phyloP scores from a whole-genome alignment of 2,113 vertebrate species.

The Electrona antarctica region DNA sequence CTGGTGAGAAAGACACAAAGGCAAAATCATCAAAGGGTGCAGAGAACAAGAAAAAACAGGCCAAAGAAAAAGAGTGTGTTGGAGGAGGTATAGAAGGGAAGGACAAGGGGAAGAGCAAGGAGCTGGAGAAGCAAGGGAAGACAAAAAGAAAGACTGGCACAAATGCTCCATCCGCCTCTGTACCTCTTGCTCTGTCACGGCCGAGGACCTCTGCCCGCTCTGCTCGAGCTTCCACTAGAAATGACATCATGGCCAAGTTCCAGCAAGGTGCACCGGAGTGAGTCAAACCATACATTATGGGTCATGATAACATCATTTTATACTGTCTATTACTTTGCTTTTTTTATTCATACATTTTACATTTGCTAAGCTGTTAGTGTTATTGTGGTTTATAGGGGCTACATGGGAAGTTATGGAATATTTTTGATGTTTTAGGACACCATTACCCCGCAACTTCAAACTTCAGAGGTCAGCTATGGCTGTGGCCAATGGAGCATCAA shows the following conservation, averaged over 20 bases:
- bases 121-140: conserved; percentile 67
- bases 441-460: conserved; percentile 74
- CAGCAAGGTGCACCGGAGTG: conserved; percentile 77
- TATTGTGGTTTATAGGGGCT: no score
- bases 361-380: background rate
- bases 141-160: conserved; percentile 54
- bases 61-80: conserved; percentile 22
- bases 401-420: background rate
- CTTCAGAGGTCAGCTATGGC: conserved; percentile 72
- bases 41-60: conserved; percentile 48
- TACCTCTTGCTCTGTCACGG: conserved; percentile 40
- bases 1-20: conserved; percentile 10
- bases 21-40: conserved; percentile 34
- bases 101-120: conserved; percentile 60
- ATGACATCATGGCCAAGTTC: conserved; percentile 80
- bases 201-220: conserved; percentile 65
- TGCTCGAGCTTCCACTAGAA: conserved; percentile 62
- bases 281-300: conserved; percentile 34
- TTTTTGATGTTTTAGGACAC: conserved; percentile 62
- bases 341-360: background rate
- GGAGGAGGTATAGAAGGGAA: conserved; percentile 33
- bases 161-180: conserved; percentile 34
- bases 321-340: background rate
- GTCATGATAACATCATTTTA: background rate
- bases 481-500: conserved; percentile 66